Conservation (phyloP, 2,113 vertebrate genomes). For the Cyprinodon brontotheroides region DNA sequence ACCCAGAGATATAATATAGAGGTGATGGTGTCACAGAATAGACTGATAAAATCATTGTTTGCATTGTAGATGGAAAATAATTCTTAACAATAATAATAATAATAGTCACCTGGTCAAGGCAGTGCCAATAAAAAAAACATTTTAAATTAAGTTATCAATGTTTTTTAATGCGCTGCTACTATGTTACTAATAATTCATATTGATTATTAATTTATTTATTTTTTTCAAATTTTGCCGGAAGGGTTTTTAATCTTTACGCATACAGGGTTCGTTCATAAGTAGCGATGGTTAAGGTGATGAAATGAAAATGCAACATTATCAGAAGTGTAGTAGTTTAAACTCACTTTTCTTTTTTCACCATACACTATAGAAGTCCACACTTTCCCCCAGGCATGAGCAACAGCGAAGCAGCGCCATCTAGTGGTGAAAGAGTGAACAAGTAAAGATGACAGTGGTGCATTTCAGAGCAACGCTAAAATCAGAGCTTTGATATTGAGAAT, state of each 20-base stretch:
- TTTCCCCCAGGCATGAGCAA: neutral
- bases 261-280: constrained; percentile 24
- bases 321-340: constrained; percentile 37
- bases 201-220: neutral
- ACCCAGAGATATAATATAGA: constrained; percentile 24
- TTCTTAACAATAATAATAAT: no score
- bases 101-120: no score
- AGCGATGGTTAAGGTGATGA: constrained; percentile 17
- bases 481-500: neutral
- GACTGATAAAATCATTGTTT: neutral
- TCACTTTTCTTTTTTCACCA: neutral
- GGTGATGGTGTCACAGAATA: constrained; percentile 21
- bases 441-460: neutral
- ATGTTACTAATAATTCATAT: neutral
- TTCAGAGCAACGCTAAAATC: no score
- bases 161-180: no score
- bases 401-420: constrained; percentile 29
- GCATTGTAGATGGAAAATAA: no score
- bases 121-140: no score
- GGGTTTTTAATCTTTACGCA: constrained; percentile 4
- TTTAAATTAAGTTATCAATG: no score
- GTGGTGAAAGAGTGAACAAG: constrained; percentile 8
- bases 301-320: constrained; percentile 37
- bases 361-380: no score
- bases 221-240: neutral